Evolutionary conservation across 2,888 invertebrate genomes (phyloP).

Genomic region (Tethea ocularis): DNA sequence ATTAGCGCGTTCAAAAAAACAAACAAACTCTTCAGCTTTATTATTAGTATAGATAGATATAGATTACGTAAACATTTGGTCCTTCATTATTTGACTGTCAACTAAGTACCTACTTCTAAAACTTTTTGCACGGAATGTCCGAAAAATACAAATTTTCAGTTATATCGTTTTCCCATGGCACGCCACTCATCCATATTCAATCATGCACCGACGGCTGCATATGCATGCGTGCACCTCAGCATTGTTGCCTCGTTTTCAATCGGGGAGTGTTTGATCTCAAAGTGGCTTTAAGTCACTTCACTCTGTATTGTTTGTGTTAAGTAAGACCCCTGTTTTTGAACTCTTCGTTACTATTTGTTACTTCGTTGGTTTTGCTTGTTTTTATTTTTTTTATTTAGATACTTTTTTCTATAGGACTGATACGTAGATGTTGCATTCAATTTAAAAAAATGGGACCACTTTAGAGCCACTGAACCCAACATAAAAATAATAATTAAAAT

Average conservation of each 20-base stretch:
- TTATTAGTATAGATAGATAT: no score
- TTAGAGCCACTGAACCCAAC: no score
- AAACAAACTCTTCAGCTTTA: no score
- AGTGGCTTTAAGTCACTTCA: conserved; percentile 35
- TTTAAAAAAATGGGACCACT: no score
- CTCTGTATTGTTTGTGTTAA: conserved; percentile 19
- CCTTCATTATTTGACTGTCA: no score
- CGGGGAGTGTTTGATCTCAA: conserved; percentile 38
- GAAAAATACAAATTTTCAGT: conserved; percentile 12
- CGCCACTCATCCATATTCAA: conserved; percentile 51
- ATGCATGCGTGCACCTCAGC: conserved; percentile 29
- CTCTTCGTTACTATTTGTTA: background rate
- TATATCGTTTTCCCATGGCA: conserved; percentile 16
- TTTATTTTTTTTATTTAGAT: conserved; percentile 17
- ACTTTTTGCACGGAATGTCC: no score
- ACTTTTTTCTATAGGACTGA: conserved; percentile 5
- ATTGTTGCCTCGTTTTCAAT: conserved; percentile 35
- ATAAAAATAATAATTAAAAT: no score
- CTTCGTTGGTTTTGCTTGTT: background rate
- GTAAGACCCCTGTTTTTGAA: conserved; percentile 4
- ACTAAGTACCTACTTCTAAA: no score
- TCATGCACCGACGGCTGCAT: conserved; percentile 31
- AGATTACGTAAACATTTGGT: no score
- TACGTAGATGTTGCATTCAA: no score
- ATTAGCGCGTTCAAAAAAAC: no score